Percentiles rank a stretch among this genome's conserved stretches.
Evolutionary conservation across 2,797 vertebrate genomes (phyloP).

Genomic region (Sebastes oblongus): DNA sequence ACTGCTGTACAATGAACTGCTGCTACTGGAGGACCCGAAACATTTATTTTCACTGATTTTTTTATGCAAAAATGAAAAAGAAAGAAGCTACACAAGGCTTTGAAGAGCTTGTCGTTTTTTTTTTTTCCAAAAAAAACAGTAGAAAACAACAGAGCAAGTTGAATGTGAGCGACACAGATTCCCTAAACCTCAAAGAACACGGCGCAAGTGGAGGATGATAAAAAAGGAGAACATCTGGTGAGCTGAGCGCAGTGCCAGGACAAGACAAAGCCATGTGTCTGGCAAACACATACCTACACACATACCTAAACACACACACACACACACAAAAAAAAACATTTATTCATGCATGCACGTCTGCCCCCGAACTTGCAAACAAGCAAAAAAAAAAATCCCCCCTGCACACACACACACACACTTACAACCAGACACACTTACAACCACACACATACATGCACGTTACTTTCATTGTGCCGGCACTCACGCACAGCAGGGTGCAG

Average conservation of each 20-base stretch:
- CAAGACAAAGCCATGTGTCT: constrained; percentile 83
- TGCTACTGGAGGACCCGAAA: constrained; percentile 13
- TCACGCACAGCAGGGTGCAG: constrained; percentile 68
- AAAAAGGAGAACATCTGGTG: constrained; percentile 88
- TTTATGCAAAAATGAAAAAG: background rate
- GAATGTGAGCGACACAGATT: constrained; percentile 67
- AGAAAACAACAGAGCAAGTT: constrained; percentile 64
- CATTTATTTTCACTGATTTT: constrained; percentile 17
- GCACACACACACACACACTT: constrained; percentile 17
- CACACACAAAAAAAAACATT: constrained; percentile 32
- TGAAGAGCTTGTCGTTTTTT: constrained; percentile 37
- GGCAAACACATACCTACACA: constrained; percentile 75
- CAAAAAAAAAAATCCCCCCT: constrained; percentile 31
- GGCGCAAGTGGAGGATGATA: constrained; percentile 81
- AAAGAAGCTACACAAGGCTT: constrained; percentile 27
- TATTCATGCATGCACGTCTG: constrained; percentile 72
- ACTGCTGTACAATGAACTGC: background rate
- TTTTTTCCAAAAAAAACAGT: constrained; percentile 26
- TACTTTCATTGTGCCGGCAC: constrained; percentile 52
- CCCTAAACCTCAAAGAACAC: constrained; percentile 76
- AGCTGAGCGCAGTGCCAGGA: constrained; percentile 81
- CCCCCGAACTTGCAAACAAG: constrained; percentile 73
- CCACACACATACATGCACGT: constrained; percentile 33
- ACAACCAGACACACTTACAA: constrained; percentile 1
- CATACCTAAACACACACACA: constrained; percentile 39